phyloP scores from a whole-genome alignment of 2,888 invertebrate genomes.

The Pachymerium ferrugineum region DNA sequence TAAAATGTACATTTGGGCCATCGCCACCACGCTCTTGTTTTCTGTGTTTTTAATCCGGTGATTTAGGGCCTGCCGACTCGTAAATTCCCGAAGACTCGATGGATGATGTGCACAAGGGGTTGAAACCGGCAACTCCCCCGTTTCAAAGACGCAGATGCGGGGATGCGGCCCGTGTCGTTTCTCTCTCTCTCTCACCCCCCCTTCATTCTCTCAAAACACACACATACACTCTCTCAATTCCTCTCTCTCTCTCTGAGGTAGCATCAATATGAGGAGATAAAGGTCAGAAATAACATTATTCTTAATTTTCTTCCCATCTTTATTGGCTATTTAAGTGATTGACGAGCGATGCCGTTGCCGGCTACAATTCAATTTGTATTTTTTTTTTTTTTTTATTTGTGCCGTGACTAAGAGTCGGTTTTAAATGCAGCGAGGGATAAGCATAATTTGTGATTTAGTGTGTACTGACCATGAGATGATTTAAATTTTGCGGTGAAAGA shows the following conservation, averaged over 20 bases:
- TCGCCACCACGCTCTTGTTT: not conserved
- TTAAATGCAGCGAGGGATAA: not conserved
- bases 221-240: too few relatives aligned
- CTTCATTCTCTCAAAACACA: not conserved
- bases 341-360: not conserved
- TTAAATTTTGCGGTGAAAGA: not conserved
- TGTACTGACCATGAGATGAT: not conserved
- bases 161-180: not conserved
- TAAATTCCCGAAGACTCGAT: slow-evolving; percentile 3
- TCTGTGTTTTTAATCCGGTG: not conserved
- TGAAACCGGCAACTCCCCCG: not conserved
- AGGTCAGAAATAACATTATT: slow-evolving; percentile 16
- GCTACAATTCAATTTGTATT: not conserved
- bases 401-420: not conserved
- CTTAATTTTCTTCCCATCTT: slow-evolving; percentile 1
- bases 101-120: slow-evolving; percentile 6
- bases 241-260: not conserved
- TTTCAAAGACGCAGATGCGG: not conserved
- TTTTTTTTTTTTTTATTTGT: not conserved
- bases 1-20: not conserved
- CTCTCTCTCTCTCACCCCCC: not conserved
- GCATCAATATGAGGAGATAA: slow-evolving; percentile 3
- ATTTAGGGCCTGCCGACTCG: slow-evolving; percentile 4
- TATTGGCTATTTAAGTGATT: slow-evolving; percentile 6
- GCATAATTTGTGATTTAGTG: not conserved